Evolutionary conservation across 1,140 invertebrate species (phyloP).

Genomic region (Zaprionus gabonicus): DNA sequence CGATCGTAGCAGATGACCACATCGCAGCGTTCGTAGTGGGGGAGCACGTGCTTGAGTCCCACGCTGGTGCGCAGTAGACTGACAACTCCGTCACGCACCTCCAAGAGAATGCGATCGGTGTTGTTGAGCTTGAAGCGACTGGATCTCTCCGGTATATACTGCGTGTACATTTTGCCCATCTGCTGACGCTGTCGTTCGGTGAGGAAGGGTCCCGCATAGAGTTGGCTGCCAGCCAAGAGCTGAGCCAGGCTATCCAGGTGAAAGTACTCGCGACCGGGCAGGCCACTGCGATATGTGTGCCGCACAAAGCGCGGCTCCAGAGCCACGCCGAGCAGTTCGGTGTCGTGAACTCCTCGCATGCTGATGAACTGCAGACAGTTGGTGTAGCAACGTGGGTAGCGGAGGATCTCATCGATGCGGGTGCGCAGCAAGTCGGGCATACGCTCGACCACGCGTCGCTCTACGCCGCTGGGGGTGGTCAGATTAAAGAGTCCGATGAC

Average conservation of each 20-base stretch:
- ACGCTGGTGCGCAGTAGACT: constrained; percentile 57
- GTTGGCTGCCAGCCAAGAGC: constrained; percentile 81
- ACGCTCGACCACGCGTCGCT: constrained; percentile 82
- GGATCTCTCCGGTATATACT: constrained; percentile 84
- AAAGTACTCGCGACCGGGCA: constrained; percentile 85
- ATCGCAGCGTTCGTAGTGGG: constrained; percentile 86
- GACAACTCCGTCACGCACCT: constrained; percentile 77
- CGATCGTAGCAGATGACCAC: constrained; percentile 74
- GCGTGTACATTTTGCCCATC: constrained; percentile 84
- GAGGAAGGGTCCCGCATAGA: constrained; percentile 86
- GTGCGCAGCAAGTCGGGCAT: constrained; percentile 85
- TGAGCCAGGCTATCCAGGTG: constrained; percentile 85
- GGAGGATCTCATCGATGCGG: constrained; percentile 84
- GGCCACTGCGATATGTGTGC: constrained; percentile 72
- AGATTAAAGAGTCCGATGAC: constrained; percentile 85
- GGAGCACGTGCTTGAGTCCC: constrained; percentile 85
- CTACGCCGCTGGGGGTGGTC: constrained; percentile 74
- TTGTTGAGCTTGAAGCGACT: constrained; percentile 81
- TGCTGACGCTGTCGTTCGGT: constrained; percentile 68
- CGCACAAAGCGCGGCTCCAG: constrained; percentile 85
- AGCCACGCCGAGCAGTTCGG: constrained; percentile 85
- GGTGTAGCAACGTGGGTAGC: constrained; percentile 83
- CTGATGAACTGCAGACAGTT: constrained; percentile 85
- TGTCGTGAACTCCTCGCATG: constrained; percentile 84
- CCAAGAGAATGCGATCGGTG: constrained; percentile 85